phyloP scores from a whole-genome alignment of 2,888 invertebrate genomes.

The Hybos culiciformis region DNA sequence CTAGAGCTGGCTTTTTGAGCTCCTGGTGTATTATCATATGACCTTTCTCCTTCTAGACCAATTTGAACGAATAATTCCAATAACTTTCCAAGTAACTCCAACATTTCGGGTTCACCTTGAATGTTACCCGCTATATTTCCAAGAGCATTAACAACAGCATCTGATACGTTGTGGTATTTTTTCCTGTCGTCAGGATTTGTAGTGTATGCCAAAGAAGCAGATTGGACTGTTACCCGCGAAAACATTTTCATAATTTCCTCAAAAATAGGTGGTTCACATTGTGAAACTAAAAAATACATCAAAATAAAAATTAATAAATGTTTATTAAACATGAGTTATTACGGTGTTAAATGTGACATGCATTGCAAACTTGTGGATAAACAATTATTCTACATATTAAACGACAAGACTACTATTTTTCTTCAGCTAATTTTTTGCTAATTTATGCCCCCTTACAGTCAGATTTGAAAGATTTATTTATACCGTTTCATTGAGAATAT shows the following conservation, averaged over 20 bases:
- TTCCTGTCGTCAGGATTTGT: constrained; percentile 46
- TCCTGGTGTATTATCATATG: constrained; percentile 79
- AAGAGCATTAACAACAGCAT: constrained; percentile 89
- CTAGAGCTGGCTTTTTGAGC: constrained; percentile 77
- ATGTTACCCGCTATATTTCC: constrained; percentile 93
- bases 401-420: too few relatives aligned
- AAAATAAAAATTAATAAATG: too few relatives aligned
- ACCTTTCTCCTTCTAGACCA: constrained; percentile 90
- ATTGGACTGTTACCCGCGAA: constrained; percentile 86
- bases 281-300: too few relatives aligned
- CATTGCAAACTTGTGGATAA: too few relatives aligned
- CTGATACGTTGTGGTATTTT: constrained; percentile 66
- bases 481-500: too few relatives aligned
- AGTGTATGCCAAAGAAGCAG: constrained; percentile 63
- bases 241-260: constrained; percentile 98
- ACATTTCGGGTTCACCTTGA: constrained; percentile 69
- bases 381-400: too few relatives aligned
- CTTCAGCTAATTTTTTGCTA: too few relatives aligned
- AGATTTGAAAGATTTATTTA: too few relatives aligned
- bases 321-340: too few relatives aligned
- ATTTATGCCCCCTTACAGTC: too few relatives aligned
- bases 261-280: constrained; percentile 69
- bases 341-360: too few relatives aligned
- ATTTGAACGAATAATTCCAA: constrained; percentile 95
- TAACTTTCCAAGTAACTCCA: constrained; percentile 74